phyloP scores from a whole-genome alignment of 2,797 vertebrate species.

The Simalia tracyae region DNA sequence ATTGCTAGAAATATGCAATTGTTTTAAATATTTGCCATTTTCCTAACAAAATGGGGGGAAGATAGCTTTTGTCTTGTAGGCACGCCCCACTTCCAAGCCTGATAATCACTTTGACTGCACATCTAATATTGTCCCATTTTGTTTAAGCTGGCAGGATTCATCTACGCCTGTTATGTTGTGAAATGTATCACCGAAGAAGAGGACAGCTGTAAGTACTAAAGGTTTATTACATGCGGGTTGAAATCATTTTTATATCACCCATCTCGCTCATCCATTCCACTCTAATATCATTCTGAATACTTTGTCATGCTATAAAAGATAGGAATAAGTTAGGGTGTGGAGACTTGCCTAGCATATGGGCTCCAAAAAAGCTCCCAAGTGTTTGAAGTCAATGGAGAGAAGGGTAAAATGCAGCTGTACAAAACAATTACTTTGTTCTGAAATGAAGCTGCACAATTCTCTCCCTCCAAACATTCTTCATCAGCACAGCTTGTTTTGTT shows the following conservation, averaged over 20 bases:
- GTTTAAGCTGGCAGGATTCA: constrained; percentile 94
- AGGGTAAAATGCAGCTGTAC: background rate
- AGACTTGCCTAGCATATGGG: constrained; percentile 7
- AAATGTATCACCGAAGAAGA: constrained; percentile 99
- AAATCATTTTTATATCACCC: constrained; percentile 48
- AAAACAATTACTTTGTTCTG: constrained; percentile 7
- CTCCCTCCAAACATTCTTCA: background rate
- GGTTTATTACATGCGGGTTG: constrained; percentile 61
- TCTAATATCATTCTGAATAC: constrained; percentile 32
- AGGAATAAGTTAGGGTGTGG: constrained; percentile 4
- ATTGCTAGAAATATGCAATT: constrained; percentile 9
- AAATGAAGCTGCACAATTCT: background rate
- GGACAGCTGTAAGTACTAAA: constrained; percentile 97
- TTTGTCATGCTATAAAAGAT: constrained; percentile 12
- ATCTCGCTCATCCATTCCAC: constrained; percentile 38
- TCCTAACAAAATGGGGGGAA: background rate
- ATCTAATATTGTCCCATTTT: constrained; percentile 70
- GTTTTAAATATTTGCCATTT: constrained; percentile 26
- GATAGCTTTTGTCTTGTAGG: constrained; percentile 19
- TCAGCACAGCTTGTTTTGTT: background rate
- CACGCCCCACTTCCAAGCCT: background rate
- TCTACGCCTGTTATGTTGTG: constrained; percentile 99
- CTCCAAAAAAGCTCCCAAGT: constrained; percentile 12
- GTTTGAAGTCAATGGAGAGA: constrained; percentile 30
- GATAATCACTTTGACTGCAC: background rate